phyloP scores from a whole-genome alignment of 2,888 invertebrate species.

The Thelaira solivaga region DNA sequence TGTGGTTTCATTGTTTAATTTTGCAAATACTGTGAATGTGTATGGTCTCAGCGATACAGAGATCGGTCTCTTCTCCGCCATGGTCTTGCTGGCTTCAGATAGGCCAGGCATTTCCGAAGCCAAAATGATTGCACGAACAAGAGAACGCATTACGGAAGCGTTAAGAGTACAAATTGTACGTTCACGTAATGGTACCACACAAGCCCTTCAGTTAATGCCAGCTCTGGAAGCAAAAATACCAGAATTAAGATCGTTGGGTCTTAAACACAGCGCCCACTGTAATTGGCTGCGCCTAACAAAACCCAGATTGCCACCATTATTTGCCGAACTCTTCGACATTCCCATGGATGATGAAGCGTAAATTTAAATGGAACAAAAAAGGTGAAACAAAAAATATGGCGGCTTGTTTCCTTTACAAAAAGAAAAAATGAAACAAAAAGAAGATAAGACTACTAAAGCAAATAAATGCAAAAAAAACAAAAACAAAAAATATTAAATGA shows the following conservation, averaged over 20 bases:
- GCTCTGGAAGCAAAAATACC: conserved; percentile 81
- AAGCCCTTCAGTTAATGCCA: conserved; percentile 77
- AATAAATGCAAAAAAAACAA: conserved; percentile 41
- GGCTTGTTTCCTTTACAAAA: conserved; percentile 44
- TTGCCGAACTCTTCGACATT: conserved; percentile 98
- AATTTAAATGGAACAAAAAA: conserved; percentile 32
- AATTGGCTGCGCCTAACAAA: conserved; percentile 92
- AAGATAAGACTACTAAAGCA: conserved; percentile 59
- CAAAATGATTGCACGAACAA: conserved; percentile 86
- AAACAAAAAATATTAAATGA: conserved; percentile 30
- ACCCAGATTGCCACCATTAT: conserved; percentile 91
- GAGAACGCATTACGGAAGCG: conserved; percentile 91
- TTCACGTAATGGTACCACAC: conserved; percentile 75
- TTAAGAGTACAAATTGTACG: conserved; percentile 85
- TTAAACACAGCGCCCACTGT: conserved; percentile 88
- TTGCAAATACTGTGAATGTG: conserved; percentile 85
- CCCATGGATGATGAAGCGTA: conserved; percentile 86
- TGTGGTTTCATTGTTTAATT: conserved; percentile 88
- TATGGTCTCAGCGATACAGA: conserved; percentile 92
- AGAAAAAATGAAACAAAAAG: conserved; percentile 43
- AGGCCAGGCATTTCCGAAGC: conserved; percentile 88
- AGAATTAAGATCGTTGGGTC: conserved; percentile 88
- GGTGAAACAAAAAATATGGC: conserved; percentile 41
- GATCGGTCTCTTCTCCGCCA: conserved; percentile 91
- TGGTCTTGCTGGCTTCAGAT: conserved; percentile 89